These are phyloP conservation scores for Halcyon badia DNA, from an alignment of 2,797 vertebrate genomes.

Conservation along the genomic window DNA sequence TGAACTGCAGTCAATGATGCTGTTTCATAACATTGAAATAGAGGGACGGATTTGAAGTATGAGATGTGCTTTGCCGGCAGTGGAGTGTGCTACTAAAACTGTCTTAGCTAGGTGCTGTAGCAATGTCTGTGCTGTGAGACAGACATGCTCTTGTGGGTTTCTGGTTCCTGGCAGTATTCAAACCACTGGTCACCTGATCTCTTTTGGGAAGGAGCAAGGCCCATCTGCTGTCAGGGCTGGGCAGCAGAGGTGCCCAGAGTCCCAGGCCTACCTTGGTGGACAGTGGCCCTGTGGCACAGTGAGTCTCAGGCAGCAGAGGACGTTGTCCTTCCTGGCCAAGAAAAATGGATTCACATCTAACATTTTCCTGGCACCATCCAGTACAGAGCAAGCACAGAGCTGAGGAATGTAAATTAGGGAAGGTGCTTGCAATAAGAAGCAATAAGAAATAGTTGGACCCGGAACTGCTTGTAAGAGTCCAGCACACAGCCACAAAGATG, in stretches of 20 bases:
- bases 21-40: neutral
- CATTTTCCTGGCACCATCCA: rapidly evolving
- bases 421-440: neutral
- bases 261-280: neutral
- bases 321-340: neutral
- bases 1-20: neutral
- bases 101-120: rapidly evolving
- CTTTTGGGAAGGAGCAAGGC: neutral
- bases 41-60: neutral
- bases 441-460: too few species aligned
- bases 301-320: neutral
- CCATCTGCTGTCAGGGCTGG: neutral
- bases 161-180: neutral
- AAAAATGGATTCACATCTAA: neutral
- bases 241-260: neutral
- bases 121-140: neutral
- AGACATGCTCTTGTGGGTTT: rapidly evolving
- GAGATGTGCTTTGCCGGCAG: neutral
- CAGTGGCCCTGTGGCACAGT: rapidly evolving
- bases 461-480: too few species aligned
- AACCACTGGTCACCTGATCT: neutral
- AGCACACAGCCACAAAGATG: too few species aligned
- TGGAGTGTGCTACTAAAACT: neutral
- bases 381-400: rapidly evolving
- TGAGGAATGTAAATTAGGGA: neutral